Conservation (phyloP, 2,888 invertebrate species). For the Synergus japonicus region DNA sequence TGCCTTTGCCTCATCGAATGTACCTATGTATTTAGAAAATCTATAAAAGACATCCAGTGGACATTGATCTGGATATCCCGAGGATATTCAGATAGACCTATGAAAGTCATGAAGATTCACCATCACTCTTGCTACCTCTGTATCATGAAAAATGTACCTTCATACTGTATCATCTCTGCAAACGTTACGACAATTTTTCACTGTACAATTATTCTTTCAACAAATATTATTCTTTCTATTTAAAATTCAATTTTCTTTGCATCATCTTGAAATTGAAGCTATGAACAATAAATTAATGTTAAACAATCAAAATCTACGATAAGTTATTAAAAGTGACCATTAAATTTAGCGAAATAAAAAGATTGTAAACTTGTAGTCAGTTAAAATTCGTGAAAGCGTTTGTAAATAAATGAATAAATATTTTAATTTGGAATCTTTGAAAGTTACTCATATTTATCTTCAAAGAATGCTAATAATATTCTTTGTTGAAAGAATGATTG, state of each 20-base stretch:
- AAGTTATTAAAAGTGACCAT: no score
- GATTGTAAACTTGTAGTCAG: not conserved
- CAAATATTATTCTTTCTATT: not conserved
- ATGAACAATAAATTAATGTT: no score
- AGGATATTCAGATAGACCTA: not conserved
- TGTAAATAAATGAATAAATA: not conserved
- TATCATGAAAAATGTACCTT: slow-evolving; percentile 38
- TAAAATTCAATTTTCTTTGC: not conserved
- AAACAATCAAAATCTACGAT: no score
- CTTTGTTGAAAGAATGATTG: slow-evolving; percentile 1
- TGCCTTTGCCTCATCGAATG: slow-evolving; percentile 10
- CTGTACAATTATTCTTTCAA: slow-evolving; percentile 3
- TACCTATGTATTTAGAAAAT: slow-evolving; percentile 1
- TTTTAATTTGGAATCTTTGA: no score
- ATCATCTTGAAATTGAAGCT: not conserved
- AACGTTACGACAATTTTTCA: slow-evolving; percentile 6
- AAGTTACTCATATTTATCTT: no score
- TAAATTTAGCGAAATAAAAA: not conserved
- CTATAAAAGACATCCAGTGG: slow-evolving; percentile 30
- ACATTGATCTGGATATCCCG: slow-evolving; percentile 11
- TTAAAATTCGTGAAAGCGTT: not conserved
- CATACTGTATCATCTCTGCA: slow-evolving; percentile 10
- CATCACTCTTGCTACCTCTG: slow-evolving; percentile 34
- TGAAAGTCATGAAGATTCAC: slow-evolving; percentile 4
- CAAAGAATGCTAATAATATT: not conserved